A percentile compares a stretch with the other conserved stretches of the same genome.
These are phyloP conservation scores for Dromiciops gliroides DNA, from an alignment of 2,113 vertebrate genomes.

Conservation along the genomic window DNA sequence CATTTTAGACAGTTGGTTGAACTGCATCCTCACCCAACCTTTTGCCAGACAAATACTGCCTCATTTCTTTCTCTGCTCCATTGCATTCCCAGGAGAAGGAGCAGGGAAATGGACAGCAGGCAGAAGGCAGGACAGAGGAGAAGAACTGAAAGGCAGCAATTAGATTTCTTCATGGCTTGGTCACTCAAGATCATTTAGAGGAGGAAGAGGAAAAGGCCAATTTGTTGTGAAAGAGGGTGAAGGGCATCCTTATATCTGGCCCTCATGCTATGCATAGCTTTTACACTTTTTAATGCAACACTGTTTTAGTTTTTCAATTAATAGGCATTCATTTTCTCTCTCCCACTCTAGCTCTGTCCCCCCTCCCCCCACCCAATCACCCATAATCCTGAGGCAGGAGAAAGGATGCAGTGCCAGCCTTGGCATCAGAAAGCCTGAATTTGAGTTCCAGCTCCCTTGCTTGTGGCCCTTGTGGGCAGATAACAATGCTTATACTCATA, in stretches of 20 bases:
- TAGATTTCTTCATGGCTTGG: background rate
- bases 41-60: slow-evolving; percentile 32
- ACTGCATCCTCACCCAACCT: slow-evolving; percentile 36
- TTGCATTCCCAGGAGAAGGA: background rate
- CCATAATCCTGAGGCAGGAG: background rate
- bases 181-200: background rate
- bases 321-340: background rate
- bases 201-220: background rate
- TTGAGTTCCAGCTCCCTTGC: background rate
- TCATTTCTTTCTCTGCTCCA: background rate
- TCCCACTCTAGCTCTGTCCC: background rate
- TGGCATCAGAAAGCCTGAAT: background rate
- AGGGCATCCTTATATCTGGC: background rate
- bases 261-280: background rate
- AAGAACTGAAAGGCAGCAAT: slow-evolving; percentile 28
- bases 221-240: background rate
- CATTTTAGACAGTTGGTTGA: slow-evolving; percentile 62
- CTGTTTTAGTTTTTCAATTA: background rate
- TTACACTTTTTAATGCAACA: background rate
- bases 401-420: background rate
- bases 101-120: slow-evolving; percentile 29
- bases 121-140: slow-evolving; percentile 14
- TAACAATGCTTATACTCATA: background rate
- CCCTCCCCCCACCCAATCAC: background rate
- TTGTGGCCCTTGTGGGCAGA: background rate